These are phyloP conservation scores for Antheraea assamensis DNA, from an alignment of 2,888 invertebrate genomes.

Conservation along the genomic window DNA sequence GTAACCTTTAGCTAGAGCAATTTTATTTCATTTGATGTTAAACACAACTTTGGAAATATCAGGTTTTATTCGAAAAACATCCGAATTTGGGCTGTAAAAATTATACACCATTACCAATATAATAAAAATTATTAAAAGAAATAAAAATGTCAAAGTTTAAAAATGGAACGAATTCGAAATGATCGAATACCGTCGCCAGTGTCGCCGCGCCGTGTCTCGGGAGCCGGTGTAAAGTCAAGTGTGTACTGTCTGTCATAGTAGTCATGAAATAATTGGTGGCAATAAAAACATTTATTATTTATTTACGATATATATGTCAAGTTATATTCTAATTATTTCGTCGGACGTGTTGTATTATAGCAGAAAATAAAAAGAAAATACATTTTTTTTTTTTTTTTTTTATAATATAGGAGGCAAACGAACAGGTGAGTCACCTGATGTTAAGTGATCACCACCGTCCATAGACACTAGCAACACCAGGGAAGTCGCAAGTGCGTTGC, in stretches of 20 bases:
- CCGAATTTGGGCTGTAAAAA: constrained; percentile 14
- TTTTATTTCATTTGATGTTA: background rate
- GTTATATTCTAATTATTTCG: background rate
- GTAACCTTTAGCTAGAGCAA: background rate
- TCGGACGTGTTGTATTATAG: background rate
- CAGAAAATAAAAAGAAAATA: too few species aligned
- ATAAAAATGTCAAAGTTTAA: constrained; percentile 22
- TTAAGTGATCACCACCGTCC: too few species aligned
- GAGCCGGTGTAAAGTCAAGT: constrained; percentile 12
- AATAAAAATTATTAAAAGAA: constrained; percentile 16
- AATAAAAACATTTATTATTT: background rate
- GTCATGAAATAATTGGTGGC: background rate
- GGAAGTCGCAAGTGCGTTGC: too few species aligned
- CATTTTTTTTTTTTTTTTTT: too few species aligned
- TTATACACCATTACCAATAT: constrained; percentile 15
- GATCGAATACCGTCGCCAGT: constrained; percentile 16
- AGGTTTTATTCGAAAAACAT: constrained; percentile 4
- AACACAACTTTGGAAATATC: constrained; percentile 2
- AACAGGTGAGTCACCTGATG: too few species aligned
- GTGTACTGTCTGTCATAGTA: constrained; percentile 6
- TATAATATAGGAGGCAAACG: too few species aligned
- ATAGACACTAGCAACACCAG: too few species aligned
- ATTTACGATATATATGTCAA: background rate
- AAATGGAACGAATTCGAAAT: constrained; percentile 24
- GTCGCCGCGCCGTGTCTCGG: constrained; percentile 15